Conservation (phyloP, 2,113 vertebrate genomes). For the Macaca nemestrina region DNA sequence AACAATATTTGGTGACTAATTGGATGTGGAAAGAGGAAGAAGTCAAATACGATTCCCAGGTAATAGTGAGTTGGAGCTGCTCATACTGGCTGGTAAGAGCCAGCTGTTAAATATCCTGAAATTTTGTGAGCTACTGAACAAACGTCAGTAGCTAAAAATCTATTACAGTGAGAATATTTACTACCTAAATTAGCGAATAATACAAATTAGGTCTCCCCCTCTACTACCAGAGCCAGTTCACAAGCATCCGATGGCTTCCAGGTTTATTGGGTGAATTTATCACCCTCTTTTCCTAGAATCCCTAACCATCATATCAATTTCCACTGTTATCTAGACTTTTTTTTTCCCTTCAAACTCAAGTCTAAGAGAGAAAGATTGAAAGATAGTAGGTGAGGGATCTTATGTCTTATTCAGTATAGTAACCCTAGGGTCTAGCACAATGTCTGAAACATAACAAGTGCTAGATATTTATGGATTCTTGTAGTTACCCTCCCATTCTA, state of each 20-base stretch:
- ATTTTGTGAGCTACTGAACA: not conserved
- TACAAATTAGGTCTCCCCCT: not conserved
- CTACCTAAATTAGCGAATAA: not conserved
- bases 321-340: not conserved
- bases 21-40: not conserved
- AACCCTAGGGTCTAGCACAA: not conserved
- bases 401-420: not conserved
- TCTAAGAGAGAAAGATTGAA: not conserved
- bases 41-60: not conserved
- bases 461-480: not conserved
- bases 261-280: not conserved
- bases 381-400: not conserved
- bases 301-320: not conserved
- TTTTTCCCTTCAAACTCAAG: not conserved
- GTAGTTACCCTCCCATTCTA: not conserved
- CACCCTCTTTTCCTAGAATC: not conserved
- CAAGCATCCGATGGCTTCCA: not conserved
- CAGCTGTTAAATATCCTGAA: not conserved
- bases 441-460: not conserved
- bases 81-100: not conserved
- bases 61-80: too few species aligned
- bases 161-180: not conserved
- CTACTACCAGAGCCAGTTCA: not conserved
- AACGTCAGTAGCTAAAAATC: not conserved
- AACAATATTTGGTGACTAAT: not conserved